Evolutionary conservation across 2,888 invertebrate species (phyloP), one percentile per base, ranked within the genome.

Genomic region (Cryptus viduatorius): DNA sequence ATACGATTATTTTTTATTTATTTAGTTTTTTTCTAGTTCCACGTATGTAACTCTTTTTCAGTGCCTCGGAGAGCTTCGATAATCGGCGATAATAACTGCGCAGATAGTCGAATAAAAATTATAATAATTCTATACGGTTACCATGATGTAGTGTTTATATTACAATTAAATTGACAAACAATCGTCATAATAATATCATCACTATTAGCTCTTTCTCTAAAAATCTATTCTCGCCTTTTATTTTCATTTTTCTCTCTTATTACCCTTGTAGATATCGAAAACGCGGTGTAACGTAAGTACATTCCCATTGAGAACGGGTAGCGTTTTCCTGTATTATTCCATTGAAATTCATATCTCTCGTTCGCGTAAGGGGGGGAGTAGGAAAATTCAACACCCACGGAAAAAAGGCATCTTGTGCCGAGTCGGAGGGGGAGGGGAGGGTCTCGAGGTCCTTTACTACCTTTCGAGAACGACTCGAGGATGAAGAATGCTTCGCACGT

Each of bases 81-180:
- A 61, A 86, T 48, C 73, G 77, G 77, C 76, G 77, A 82, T 31
- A 84, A 59, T 81, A 77, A 85, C 72, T 84, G 86, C 83, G 81
- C 84, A 85, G 86, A 85, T 83, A 59, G 73, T 84, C 81, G 79
- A 71, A 59, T 76, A 73, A 86, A 84, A 88, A 87, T 87, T 79
- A 86, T 81, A 85, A 87, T 83, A 73, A 86, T 82, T 86, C 80
- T 87, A 86, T 86, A 80, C 82, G 80, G 69, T 86, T 86, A 86
- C 84, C 83, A 86, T 87, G 81, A 81, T 78, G 79, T 83, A 69
- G 79, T 84, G 84, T 83, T 87, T 90, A 90, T 90, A 88, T 89
- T 90, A 90, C 90, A 90, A 86, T 89, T 88, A 90, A 90, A 86
- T 89, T 87, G 89, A 87, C 86, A 88, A 88, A 88, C 87, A 88